These are phyloP conservation scores for Diaprepes abbreviatus DNA, from an alignment of 2,888 invertebrate genomes.

Conservation along the genomic window DNA sequence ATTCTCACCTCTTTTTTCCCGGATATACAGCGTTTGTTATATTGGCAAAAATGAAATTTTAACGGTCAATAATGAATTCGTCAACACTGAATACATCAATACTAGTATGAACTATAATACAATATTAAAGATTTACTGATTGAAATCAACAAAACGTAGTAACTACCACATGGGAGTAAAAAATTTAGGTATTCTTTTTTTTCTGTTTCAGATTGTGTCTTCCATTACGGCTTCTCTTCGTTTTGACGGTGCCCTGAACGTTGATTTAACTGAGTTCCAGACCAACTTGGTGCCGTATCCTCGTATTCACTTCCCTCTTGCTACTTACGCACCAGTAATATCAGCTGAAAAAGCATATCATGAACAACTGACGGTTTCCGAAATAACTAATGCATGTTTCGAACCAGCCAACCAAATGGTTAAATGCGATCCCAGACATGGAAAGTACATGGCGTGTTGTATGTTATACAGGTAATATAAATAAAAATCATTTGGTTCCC, in stretches of 20 bases:
- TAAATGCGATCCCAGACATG: constrained; percentile 91
- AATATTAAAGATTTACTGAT: no score
- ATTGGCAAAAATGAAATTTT: no score
- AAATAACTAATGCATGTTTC: constrained; percentile 96
- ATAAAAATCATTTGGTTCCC: no score
- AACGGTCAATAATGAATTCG: no score
- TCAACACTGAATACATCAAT: no score
- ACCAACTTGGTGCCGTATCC: constrained; percentile 95
- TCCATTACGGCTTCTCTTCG: constrained; percentile 94
- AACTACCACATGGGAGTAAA: no score
- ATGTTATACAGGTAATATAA: constrained; percentile 88
- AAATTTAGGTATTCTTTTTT: neutral
- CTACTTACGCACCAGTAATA: constrained; percentile 92
- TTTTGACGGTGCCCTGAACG: constrained; percentile 93
- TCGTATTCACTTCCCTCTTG: constrained; percentile 94
- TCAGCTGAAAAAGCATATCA: constrained; percentile 95
- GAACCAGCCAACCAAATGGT: constrained; percentile 96
- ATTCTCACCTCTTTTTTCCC: no score
- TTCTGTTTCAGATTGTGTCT: constrained; percentile 80
- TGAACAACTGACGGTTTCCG: constrained; percentile 90
- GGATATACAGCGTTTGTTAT: no score
- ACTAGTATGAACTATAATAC: no score
- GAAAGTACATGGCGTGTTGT: constrained; percentile 95
- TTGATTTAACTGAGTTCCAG: constrained; percentile 95
- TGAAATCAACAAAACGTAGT: no score